Percentiles rank a stretch among this genome's conserved stretches.
phyloP scores from a whole-genome alignment of 2,797 vertebrate genomes.

The Melanotaenia nigrans region DNA sequence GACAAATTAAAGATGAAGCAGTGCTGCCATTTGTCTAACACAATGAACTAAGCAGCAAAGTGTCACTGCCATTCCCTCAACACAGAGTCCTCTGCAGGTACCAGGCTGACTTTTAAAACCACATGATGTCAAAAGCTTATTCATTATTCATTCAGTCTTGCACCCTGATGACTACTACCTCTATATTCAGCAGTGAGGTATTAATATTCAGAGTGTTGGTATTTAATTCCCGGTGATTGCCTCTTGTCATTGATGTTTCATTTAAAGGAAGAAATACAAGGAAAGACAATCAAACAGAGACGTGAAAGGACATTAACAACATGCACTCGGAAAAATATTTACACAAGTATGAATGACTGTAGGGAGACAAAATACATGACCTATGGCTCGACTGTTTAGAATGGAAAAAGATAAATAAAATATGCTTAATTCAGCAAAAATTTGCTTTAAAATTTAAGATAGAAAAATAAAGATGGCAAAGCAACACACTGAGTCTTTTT shows the following conservation, averaged over 20 bases:
- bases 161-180: not conserved
- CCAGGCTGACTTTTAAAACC: not conserved
- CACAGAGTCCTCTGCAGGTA: not conserved
- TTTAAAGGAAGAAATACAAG: not conserved
- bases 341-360: not conserved
- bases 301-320: not conserved
- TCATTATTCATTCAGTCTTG: slow-evolving; percentile 1
- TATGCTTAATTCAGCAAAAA: slow-evolving; percentile 15
- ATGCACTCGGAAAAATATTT: not conserved
- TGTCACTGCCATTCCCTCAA: not conserved
- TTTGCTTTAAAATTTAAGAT: not conserved
- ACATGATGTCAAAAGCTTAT: not conserved
- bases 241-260: slow-evolving; percentile 1
- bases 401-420: slow-evolving; percentile 9
- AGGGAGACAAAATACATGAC: not conserved
- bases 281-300: not conserved
- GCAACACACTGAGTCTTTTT: slow-evolving; percentile 37
- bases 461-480: slow-evolving; percentile 18
- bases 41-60: not conserved
- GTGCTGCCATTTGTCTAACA: not conserved
- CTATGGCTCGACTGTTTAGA: not conserved
- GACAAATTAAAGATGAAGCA: not conserved
- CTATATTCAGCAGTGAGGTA: not conserved
- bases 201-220: not conserved
- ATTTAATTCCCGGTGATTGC: not conserved